Evolutionary conservation across 2,888 invertebrate species (phyloP).

Genomic region (Cephus pulcher): DNA sequence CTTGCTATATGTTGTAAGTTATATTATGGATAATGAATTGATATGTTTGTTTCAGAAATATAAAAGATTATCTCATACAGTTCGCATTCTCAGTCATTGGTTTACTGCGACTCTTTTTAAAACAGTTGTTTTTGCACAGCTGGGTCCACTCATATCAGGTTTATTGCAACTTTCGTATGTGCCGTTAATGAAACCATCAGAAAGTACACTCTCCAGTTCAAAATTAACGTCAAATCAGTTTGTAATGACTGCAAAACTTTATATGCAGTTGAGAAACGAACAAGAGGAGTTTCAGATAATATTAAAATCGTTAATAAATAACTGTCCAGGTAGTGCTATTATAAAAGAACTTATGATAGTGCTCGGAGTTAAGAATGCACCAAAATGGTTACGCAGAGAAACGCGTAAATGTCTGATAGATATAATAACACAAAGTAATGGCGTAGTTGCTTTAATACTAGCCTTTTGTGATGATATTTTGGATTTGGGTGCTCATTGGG

Average conservation of each 20-base stretch:
- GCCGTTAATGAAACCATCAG: slow-evolving; percentile 72
- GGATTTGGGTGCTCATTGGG: slow-evolving; percentile 75
- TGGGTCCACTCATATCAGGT: slow-evolving; percentile 71
- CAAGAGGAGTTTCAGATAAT: slow-evolving; percentile 68
- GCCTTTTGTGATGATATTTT: slow-evolving; percentile 74
- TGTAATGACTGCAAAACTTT: slow-evolving; percentile 72
- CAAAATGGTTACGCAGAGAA: slow-evolving; percentile 74
- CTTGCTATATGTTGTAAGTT: not conserved
- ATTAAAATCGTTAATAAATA: slow-evolving; percentile 69
- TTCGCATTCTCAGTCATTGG: slow-evolving; percentile 68
- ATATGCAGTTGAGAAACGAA: slow-evolving; percentile 68
- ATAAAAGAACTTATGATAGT: slow-evolving; percentile 79
- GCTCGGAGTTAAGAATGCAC: slow-evolving; percentile 70
- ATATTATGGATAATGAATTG: not conserved
- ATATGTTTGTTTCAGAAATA: slow-evolving; percentile 65
- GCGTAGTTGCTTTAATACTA: slow-evolving; percentile 74
- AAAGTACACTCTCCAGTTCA: slow-evolving; percentile 10
- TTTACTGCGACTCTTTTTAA: slow-evolving; percentile 44
- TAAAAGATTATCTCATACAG: slow-evolving; percentile 71
- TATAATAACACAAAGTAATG: slow-evolving; percentile 72
- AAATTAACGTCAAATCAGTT: slow-evolving; percentile 43
- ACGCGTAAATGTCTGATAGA: slow-evolving; percentile 73
- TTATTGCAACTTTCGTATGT: slow-evolving; percentile 78
- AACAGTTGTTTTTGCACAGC: slow-evolving; percentile 43
- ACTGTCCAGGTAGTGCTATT: slow-evolving; percentile 72